Conservation (phyloP, 2,113 vertebrate genomes). For the Mastomys natalensis region DNA sequence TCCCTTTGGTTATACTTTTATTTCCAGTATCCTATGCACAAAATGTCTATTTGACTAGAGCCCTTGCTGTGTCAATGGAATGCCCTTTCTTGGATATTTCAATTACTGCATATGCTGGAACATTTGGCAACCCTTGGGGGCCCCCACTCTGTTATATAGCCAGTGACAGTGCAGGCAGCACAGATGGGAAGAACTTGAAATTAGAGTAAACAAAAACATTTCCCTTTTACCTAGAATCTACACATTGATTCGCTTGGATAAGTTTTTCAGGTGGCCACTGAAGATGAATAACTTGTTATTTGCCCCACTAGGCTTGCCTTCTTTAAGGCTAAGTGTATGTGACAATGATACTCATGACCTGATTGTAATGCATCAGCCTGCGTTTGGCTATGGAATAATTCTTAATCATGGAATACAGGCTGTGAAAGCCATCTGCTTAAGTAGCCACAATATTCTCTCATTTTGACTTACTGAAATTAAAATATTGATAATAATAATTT, state of each 20-base stretch:
- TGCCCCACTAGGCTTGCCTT: not conserved
- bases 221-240: not conserved
- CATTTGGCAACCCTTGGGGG: conserved; percentile 71
- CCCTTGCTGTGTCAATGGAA: conserved; percentile 74
- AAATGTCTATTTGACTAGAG: conserved; percentile 18
- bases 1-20: not conserved
- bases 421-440: conserved; percentile 80
- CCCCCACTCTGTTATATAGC: conserved; percentile 33
- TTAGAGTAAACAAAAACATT: conserved; percentile 48
- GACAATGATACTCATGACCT: conserved; percentile 14
- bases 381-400: conserved; percentile 57
- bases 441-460: conserved; percentile 52
- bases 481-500: conserved; percentile 79
- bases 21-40: not conserved
- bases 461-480: conserved; percentile 77
- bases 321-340: conserved; percentile 34
- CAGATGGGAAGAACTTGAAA: conserved; percentile 69
- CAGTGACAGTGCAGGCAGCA: conserved; percentile 57
- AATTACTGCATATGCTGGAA: conserved; percentile 67
- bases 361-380: conserved; percentile 47
- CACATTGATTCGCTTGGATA: not conserved
- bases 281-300: not conserved
- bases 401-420: conserved; percentile 72
- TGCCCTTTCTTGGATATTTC: conserved; percentile 64
- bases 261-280: conserved; percentile 30